Evolutionary conservation across 1,140 invertebrate species (phyloP).

Genomic region (Anadara kagoshimensis): DNA sequence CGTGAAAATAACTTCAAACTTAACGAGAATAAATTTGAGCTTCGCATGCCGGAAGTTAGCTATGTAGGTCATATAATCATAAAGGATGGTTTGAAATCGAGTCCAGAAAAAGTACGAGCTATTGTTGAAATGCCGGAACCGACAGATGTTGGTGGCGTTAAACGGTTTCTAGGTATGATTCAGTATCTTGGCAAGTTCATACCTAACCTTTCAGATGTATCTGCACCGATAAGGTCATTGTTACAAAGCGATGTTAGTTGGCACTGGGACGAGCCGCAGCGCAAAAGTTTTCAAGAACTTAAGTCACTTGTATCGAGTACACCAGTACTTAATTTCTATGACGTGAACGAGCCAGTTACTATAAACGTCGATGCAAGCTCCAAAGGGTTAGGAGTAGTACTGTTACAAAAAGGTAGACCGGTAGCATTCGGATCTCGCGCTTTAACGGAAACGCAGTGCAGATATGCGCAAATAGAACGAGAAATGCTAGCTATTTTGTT

Average conservation of each 20-base stretch:
- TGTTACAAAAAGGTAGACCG: constrained; percentile 56
- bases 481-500: constrained; percentile 70
- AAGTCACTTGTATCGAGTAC: constrained; percentile 11
- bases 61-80: too few relatives aligned
- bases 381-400: constrained; percentile 27
- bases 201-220: constrained; percentile 25
- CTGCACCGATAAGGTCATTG: constrained; percentile 33
- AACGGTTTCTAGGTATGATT: constrained; percentile 35
- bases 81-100: too few relatives aligned
- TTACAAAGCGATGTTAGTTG: constrained; percentile 52
- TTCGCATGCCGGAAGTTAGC: too few relatives aligned
- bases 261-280: not conserved
- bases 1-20: too few relatives aligned
- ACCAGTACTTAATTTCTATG: constrained; percentile 29
- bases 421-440: constrained; percentile 73
- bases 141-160: not conserved
- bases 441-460: constrained; percentile 69
- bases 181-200: constrained; percentile 35
- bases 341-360: constrained; percentile 24
- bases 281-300: constrained; percentile 1
- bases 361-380: constrained; percentile 22
- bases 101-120: too few relatives aligned
- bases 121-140: not conserved
- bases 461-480: constrained; percentile 74
- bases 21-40: too few relatives aligned